Evolutionary conservation across 2,113 vertebrate species (phyloP), one percentile per base, ranked within the genome.

Genomic region (Ailuropoda melanoleuca): DNA sequence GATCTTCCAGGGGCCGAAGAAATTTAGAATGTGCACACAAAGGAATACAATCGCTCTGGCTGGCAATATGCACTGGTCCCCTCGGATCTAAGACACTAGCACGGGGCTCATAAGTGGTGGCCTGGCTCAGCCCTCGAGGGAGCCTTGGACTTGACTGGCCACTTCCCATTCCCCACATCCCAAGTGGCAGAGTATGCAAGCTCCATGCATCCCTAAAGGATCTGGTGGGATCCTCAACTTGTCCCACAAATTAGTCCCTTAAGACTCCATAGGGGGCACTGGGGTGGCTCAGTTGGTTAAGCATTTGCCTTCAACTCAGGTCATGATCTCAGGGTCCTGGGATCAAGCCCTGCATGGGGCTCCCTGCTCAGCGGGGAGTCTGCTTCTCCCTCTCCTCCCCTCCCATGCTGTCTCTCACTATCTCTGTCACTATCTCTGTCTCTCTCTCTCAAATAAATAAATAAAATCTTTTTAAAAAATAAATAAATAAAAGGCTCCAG

Each of bases 181-280:
- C 72, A 14, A 56, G 15, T 1, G 15, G 43, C 68, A 75, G 70
- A 93, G 53, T 10, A 18, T 3, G 4, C 8, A 8, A 56, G 11
- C 24, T 21, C 1, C 10, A 62, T 34, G 58, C 4, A 4, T 85
- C 70, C n/a, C 81, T 31, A 15, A n/a, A 77, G 77, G 17, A 70
- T 18, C 6, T 21, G 53, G 34, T 1, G 10, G 34, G 37, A 18
- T 39, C n/a, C 43, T 92, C 60, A 39, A 46, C 24, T 7, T n/a
- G 68, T 23, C 48, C 56, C 56, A 50, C 83, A 83, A 93, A 81
- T 60, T 39, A 92, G 95, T 81, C n/a, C 84, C 56, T 92, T 21
- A n/a, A 81, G 62, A 72, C 80, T 8, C 4, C 50, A 26, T 8
- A 31, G 62, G 62, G 31, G 62, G 62, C 3, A 7, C 62, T 31